Evolutionary conservation across 2,888 invertebrate genomes (phyloP).

Genomic region (Eupithecia inturbata): DNA sequence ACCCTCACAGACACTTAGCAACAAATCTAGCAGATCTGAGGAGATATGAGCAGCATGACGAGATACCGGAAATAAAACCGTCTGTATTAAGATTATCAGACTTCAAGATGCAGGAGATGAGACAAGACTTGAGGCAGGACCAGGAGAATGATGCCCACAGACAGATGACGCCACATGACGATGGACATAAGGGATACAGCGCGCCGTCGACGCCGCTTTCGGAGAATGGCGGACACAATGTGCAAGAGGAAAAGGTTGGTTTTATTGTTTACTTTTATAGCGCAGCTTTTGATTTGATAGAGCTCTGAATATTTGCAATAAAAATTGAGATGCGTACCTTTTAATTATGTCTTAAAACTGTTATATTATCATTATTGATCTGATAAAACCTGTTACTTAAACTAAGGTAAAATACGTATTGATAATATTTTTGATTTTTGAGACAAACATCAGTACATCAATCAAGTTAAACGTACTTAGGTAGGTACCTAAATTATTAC

Average conservation of each 20-base stretch:
- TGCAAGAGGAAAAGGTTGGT: slow-evolving; percentile 80
- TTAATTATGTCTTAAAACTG: not conserved
- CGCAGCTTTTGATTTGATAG: not conserved
- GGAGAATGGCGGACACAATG: slow-evolving; percentile 77
- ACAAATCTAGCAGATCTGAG: slow-evolving; percentile 78
- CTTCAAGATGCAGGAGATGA: slow-evolving; percentile 79
- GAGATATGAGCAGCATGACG: slow-evolving; percentile 80
- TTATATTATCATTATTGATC: no score
- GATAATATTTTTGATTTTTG: not conserved
- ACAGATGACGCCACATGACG: slow-evolving; percentile 79
- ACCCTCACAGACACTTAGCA: slow-evolving; percentile 78
- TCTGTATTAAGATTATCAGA: slow-evolving; percentile 80
- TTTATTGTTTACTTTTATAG: slow-evolving; percentile 27
- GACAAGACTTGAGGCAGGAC: slow-evolving; percentile 76
- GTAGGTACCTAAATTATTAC: slow-evolving; percentile 7
- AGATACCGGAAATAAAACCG: slow-evolving; percentile 80
- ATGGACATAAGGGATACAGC: slow-evolving; percentile 79
- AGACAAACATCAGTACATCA: not conserved
- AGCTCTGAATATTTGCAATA: not conserved
- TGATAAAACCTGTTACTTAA: no score
- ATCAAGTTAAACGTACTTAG: not conserved
- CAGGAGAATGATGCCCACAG: slow-evolving; percentile 79
- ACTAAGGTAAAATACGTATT: not conserved
- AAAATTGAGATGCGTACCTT: not conserved
- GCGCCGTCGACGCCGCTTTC: slow-evolving; percentile 81